phyloP scores from a whole-genome alignment of 2,113 vertebrate species.

The Nothobranchius furzeri region DNA sequence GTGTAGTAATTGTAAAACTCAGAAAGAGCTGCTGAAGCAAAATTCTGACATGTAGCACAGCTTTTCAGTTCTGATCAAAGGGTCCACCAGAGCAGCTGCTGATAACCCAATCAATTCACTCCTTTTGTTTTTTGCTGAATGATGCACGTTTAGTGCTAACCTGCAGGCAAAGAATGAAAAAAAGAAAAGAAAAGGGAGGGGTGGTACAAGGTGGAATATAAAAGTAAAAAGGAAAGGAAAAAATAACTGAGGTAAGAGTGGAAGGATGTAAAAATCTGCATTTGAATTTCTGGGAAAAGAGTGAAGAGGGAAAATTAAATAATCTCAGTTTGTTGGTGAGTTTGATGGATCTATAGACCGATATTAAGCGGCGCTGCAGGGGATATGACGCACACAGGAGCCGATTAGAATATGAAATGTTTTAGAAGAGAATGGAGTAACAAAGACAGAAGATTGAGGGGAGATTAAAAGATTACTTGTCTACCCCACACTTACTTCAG shows the following conservation, averaged over 20 bases:
- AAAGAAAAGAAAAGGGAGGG: slow-evolving; percentile 51
- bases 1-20: slow-evolving; percentile 82
- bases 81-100: slow-evolving; percentile 68
- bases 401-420: slow-evolving; percentile 78
- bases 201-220: neutral
- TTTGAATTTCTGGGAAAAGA: slow-evolving; percentile 71
- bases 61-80: slow-evolving; percentile 84
- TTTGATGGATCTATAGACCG: slow-evolving; percentile 69
- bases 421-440: slow-evolving; percentile 66
- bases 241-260: slow-evolving; percentile 34
- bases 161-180: slow-evolving; percentile 80
- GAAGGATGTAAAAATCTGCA: slow-evolving; percentile 55
- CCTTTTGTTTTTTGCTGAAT: slow-evolving; percentile 89
- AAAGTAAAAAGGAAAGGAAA: slow-evolving; percentile 18
- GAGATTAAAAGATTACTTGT: slow-evolving; percentile 80
- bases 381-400: slow-evolving; percentile 44
- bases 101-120: slow-evolving; percentile 83
- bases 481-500: slow-evolving; percentile 68
- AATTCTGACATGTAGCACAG: slow-evolving; percentile 80
- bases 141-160: slow-evolving; percentile 86
- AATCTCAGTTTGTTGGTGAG: slow-evolving; percentile 69
- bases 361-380: slow-evolving; percentile 58
- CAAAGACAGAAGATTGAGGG: slow-evolving; percentile 65
- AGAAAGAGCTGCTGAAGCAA: slow-evolving; percentile 81
- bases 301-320: slow-evolving; percentile 69